Conservation (phyloP, 2,797 vertebrate species). For the Fistularia commersonii region DNA sequence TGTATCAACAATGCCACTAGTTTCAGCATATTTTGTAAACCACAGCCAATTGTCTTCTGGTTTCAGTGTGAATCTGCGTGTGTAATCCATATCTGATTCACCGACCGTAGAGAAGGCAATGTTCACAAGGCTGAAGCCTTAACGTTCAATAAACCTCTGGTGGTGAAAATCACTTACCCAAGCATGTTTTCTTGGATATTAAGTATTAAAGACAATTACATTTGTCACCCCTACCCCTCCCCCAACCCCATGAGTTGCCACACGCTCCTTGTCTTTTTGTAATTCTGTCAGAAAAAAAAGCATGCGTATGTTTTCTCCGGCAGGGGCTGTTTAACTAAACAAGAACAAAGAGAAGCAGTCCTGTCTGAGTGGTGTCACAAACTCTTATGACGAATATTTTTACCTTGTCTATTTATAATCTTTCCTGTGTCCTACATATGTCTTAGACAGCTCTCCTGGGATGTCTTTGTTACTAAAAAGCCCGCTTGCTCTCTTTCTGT, state of each 20-base stretch:
- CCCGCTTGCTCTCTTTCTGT: slow-evolving; percentile 52
- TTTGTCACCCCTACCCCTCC: slow-evolving; percentile 20
- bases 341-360: slow-evolving; percentile 39
- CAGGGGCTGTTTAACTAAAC: slow-evolving; percentile 33
- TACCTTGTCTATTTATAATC: slow-evolving; percentile 72
- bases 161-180: slow-evolving; percentile 39
- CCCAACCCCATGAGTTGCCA: slow-evolving; percentile 1
- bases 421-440: slow-evolving; percentile 69
- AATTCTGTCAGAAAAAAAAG: slow-evolving; percentile 27
- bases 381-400: slow-evolving; percentile 64
- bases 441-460: slow-evolving; percentile 51
- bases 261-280: slow-evolving; percentile 22
- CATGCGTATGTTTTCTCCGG: slow-evolving; percentile 21
- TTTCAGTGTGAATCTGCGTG: not conserved
- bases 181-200: slow-evolving; percentile 46
- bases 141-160: slow-evolving; percentile 16
- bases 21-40: not conserved
- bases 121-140: slow-evolving; percentile 9
- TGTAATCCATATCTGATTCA: slow-evolving; percentile 15
- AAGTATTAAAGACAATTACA: slow-evolving; percentile 54
- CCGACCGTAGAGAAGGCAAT: slow-evolving; percentile 3
- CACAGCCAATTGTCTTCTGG: slow-evolving; percentile 16
- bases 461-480: slow-evolving; percentile 58
- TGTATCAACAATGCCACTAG: too few relatives aligned
- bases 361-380: slow-evolving; percentile 46